phyloP scores from a whole-genome alignment of 2,888 invertebrate species.

The Napeogenes inachia region DNA sequence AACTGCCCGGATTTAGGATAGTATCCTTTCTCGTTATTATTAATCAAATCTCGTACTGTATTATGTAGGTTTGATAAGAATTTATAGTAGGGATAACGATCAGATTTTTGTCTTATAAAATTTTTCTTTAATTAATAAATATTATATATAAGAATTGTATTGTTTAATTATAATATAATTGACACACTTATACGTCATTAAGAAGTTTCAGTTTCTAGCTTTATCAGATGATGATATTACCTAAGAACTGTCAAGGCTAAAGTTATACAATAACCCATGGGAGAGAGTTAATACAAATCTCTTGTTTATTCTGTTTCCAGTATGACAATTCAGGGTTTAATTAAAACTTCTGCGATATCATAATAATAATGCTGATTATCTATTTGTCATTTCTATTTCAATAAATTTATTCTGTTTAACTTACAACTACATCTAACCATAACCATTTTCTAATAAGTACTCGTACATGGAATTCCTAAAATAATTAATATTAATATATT shows the following conservation, averaged over 20 bases:
- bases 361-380: too few relatives aligned
- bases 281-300: conserved; percentile 23
- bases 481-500: too few relatives aligned
- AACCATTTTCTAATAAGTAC: too few relatives aligned
- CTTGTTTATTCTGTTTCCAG: conserved; percentile 51
- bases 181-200: too few relatives aligned
- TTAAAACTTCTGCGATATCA: conserved; percentile 50
- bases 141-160: too few relatives aligned
- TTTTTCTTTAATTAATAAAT: not conserved
- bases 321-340: conserved; percentile 52
- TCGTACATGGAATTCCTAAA: too few relatives aligned
- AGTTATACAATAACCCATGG: not conserved
- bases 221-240: too few relatives aligned
- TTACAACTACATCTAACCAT: too few relatives aligned
- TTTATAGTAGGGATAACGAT: conserved; percentile 1
- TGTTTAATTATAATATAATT: too few relatives aligned
- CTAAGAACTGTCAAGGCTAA: not conserved
- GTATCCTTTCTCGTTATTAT: conserved; percentile 24
- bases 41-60: conserved; percentile 18
- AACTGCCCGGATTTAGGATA: conserved; percentile 27
- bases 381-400: too few relatives aligned
- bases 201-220: too few relatives aligned
- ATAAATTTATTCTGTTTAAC: too few relatives aligned
- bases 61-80: conserved; percentile 8
- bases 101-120: not conserved